Evolutionary conservation across 2,888 invertebrate species (phyloP).

Genomic region (Ophion obscuratus): DNA sequence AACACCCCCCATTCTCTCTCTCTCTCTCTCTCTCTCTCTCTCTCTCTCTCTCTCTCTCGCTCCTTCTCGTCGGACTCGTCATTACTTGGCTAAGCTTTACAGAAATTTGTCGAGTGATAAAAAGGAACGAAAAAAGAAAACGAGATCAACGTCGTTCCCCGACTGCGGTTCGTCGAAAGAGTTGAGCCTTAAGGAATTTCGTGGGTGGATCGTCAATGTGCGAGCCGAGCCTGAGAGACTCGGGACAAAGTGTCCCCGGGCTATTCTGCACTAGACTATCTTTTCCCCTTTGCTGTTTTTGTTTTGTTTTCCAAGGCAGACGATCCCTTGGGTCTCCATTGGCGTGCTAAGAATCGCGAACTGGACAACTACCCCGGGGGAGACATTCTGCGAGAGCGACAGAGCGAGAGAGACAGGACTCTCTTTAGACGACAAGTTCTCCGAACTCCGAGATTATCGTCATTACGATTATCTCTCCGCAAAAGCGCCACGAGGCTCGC

Average conservation of each 20-base stretch:
- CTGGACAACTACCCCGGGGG: constrained; percentile 63
- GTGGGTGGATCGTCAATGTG: constrained; percentile 75
- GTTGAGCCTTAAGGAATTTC: constrained; percentile 74
- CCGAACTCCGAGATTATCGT: constrained; percentile 60
- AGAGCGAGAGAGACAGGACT: constrained; percentile 38
- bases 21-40: not conserved
- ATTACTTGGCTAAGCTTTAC: constrained; percentile 52
- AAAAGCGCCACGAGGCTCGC: constrained; percentile 26
- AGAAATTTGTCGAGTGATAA: constrained; percentile 51
- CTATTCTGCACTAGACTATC: constrained; percentile 21
- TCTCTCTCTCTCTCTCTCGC: not conserved
- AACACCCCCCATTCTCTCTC: not conserved
- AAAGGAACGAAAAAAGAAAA: constrained; percentile 66
- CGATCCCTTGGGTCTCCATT: constrained; percentile 42
- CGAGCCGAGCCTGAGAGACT: constrained; percentile 23
- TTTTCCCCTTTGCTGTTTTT: constrained; percentile 14
- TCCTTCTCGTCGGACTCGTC: not conserved
- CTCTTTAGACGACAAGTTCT: constrained; percentile 36
- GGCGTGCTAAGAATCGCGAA: constrained; percentile 62
- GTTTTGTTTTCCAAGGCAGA: constrained; percentile 24
- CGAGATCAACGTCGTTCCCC: constrained; percentile 30
- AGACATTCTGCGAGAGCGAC: constrained; percentile 24
- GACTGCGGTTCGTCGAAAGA: constrained; percentile 73
- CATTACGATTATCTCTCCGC: constrained; percentile 65
- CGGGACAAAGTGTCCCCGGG: constrained; percentile 64